These are phyloP conservation scores for Fragum whitleyi DNA, from an alignment of 2,888 invertebrate genomes.

Conservation along the genomic window DNA sequence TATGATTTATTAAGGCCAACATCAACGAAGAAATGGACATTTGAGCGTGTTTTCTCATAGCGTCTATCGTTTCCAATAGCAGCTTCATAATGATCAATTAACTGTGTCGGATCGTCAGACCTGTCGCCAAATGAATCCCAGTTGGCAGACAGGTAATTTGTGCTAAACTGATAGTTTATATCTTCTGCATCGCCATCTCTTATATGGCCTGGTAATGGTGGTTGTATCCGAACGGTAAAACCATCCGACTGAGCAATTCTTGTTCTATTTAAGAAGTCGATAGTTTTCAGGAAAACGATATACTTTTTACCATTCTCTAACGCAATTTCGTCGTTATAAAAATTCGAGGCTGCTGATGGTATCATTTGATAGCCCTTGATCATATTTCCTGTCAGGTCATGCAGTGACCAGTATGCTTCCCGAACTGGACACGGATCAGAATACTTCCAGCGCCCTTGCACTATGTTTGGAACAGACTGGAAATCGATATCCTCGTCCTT, in stretches of 20 bases:
- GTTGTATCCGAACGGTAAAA: slow-evolving; percentile 70
- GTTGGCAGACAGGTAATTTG: slow-evolving; percentile 65
- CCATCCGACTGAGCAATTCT: slow-evolving; percentile 69
- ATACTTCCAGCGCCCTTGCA: slow-evolving; percentile 71
- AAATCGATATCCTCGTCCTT: slow-evolving; percentile 61
- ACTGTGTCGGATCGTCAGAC: slow-evolving; percentile 66
- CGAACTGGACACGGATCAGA: slow-evolving; percentile 70
- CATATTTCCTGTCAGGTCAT: slow-evolving; percentile 66
- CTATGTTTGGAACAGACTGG: slow-evolving; percentile 63
- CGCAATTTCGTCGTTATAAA: slow-evolving; percentile 70
- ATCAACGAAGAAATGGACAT: slow-evolving; percentile 72
- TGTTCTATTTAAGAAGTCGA: slow-evolving; percentile 65
- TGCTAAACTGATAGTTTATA: slow-evolving; percentile 68
- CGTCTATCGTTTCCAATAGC: slow-evolving; percentile 76
- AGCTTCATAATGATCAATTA: slow-evolving; percentile 72
- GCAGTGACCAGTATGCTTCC: slow-evolving; percentile 67
- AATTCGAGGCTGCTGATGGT: slow-evolving; percentile 38
- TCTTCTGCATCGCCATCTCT: slow-evolving; percentile 72
- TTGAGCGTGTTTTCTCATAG: slow-evolving; percentile 68
- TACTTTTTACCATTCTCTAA: slow-evolving; percentile 72
- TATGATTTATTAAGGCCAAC: slow-evolving; percentile 73
- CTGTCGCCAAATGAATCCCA: slow-evolving; percentile 74
- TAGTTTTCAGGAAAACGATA: slow-evolving; percentile 62
- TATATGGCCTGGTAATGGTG: slow-evolving; percentile 70
- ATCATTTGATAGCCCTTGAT: slow-evolving; percentile 54